phyloP scores from a whole-genome alignment of 2,797 vertebrate genomes.

The Liasis olivaceus region DNA sequence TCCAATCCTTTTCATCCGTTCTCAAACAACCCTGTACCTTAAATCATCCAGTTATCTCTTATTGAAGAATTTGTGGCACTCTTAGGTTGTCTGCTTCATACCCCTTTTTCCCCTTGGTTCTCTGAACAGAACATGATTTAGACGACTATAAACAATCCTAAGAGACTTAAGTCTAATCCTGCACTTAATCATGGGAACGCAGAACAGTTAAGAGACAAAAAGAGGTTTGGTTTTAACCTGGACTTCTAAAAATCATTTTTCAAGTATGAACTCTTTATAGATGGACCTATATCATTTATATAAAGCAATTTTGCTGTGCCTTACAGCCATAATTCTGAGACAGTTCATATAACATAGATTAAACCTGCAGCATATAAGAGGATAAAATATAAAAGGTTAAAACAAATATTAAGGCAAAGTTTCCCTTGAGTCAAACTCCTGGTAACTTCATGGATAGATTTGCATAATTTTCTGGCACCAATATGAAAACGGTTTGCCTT shows the following conservation, averaged over 20 bases:
- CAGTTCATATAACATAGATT: background rate
- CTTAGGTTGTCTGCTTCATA: background rate
- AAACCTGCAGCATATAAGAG: background rate
- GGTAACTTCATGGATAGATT: background rate
- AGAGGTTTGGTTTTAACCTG: too few relatives aligned
- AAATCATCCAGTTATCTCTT: background rate
- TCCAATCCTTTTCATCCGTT: background rate
- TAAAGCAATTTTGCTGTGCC: background rate
- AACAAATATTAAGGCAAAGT: background rate
- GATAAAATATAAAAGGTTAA: background rate
- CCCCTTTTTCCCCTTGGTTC: background rate
- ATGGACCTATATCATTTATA: background rate
- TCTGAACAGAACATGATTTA: background rate
- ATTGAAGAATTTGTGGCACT: background rate
- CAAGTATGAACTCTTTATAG: background rate
- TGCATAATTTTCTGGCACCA: background rate
- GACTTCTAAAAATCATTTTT: background rate
- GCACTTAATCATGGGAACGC: background rate
- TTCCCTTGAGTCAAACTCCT: background rate
- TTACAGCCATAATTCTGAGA: background rate
- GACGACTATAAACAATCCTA: background rate
- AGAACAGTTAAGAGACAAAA: background rate
- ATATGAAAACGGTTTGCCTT: background rate
- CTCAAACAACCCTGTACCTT: background rate
- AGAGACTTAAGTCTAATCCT: background rate